A percentile compares a stretch with the other conserved stretches of the same genome.
Evolutionary conservation across 2,797 vertebrate species (phyloP).

Genomic region (Manis javanica): DNA sequence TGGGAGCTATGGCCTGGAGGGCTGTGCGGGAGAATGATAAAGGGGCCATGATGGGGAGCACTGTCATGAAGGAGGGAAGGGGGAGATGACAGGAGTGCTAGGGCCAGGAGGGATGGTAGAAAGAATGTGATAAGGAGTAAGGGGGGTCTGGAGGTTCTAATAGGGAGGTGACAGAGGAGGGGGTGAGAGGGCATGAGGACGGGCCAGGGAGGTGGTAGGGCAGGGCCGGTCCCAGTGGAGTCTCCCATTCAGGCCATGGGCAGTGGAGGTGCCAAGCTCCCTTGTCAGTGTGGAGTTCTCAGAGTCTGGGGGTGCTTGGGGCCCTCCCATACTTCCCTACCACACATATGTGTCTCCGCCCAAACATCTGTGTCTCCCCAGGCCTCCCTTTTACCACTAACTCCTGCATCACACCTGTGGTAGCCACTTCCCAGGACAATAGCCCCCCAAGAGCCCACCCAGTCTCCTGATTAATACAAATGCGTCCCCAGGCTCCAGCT

Average conservation of each 20-base stretch:
- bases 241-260: background rate
- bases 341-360: background rate
- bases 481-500: background rate
- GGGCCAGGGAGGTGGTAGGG: background rate
- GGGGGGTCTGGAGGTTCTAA: background rate
- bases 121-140: background rate
- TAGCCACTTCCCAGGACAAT: background rate
- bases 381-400: background rate
- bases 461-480: background rate
- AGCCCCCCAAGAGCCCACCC: accelerated
- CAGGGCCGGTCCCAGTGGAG: background rate
- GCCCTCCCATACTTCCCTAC: background rate
- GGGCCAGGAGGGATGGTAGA: background rate
- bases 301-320: too few species aligned
- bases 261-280: background rate
- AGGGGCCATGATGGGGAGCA: background rate
- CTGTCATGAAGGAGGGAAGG: background rate
- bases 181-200: background rate
- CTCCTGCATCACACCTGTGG: background rate
- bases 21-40: too few species aligned
- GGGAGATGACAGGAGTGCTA: background rate
- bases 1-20: background rate
- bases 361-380: background rate
- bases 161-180: background rate
- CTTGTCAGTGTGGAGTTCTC: background rate